phyloP scores from a whole-genome alignment of 2,797 vertebrate genomes.

The Malacoctenus gilli region DNA sequence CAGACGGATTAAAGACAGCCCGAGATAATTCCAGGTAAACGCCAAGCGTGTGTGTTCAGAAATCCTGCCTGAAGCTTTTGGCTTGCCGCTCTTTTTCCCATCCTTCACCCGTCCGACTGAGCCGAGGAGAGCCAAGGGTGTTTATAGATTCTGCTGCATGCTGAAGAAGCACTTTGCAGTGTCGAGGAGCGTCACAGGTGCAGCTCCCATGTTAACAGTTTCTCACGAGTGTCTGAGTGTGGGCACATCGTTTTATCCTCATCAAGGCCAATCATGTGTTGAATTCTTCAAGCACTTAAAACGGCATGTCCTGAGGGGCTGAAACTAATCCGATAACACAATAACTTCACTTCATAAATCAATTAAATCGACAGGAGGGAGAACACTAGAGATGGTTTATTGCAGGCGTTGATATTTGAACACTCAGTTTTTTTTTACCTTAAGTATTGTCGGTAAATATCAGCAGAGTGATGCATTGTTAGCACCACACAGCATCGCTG shows the following conservation, averaged over 20 bases:
- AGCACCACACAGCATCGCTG: too few relatives aligned
- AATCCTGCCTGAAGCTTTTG: conserved; percentile 12
- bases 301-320: neutral
- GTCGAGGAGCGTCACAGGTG: conserved; percentile 52
- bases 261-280: conserved; percentile 12
- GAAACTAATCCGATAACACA: neutral
- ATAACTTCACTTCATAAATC: neutral
- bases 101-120: conserved; percentile 54
- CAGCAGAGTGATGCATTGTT: too few relatives aligned
- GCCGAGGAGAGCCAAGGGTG: conserved; percentile 14
- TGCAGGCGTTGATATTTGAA: too few relatives aligned
- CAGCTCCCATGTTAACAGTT: conserved; percentile 35
- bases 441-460: too few relatives aligned
- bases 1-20: conserved; percentile 20
- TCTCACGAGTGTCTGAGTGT: conserved; percentile 26
- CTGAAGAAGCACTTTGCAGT: conserved; percentile 37
- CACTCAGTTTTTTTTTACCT: too few relatives aligned
- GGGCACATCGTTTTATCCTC: conserved; percentile 11
- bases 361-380: too few relatives aligned
- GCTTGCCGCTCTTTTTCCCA: conserved; percentile 50
- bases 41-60: conserved; percentile 15
- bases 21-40: conserved; percentile 39
- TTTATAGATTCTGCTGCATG: conserved; percentile 39
- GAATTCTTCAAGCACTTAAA: neutral
- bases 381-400: too few relatives aligned